Conservation (phyloP, 2,888 invertebrate species). For the Poecilobothrus nobilitatus region DNA sequence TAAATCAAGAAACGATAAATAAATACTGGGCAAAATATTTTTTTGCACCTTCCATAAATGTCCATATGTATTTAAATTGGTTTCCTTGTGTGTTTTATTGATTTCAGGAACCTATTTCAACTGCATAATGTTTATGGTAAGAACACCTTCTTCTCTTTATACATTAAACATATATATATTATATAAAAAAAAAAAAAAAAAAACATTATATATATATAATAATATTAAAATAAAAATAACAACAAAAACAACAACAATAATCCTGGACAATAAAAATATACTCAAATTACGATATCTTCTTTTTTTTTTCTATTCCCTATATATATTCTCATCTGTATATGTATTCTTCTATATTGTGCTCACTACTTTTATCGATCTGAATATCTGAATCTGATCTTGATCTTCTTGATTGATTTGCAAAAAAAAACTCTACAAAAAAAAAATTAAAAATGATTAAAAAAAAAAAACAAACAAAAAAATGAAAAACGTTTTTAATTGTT, state of each 20-base stretch:
- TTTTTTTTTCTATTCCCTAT: neutral
- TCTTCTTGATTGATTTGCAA: neutral
- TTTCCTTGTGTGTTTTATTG: slow-evolving; percentile 25
- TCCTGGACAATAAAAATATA: too few species aligned
- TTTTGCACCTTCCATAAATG: slow-evolving; percentile 12
- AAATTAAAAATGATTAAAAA: too few species aligned
- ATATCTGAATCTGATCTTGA: neutral
- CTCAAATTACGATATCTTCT: neutral
- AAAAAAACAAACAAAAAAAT: too few species aligned
- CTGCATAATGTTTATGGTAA: slow-evolving; percentile 94
- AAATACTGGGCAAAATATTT: slow-evolving; percentile 26
- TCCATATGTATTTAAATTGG: slow-evolving; percentile 13
- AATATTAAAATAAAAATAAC: too few species aligned
- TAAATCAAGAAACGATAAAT: slow-evolving; percentile 22
- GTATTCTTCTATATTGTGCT: too few species aligned
- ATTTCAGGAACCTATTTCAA: slow-evolving; percentile 93
- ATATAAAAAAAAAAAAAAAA: neutral
- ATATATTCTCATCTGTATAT: neutral
- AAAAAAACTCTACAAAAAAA: too few species aligned
- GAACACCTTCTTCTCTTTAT: slow-evolving; percentile 3
- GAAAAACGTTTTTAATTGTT: neutral
- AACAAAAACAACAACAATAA: too few species aligned
- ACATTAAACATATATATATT: neutral
- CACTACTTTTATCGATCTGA: too few species aligned
- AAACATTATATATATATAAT: neutral